phyloP scores from a whole-genome alignment of 1,140 invertebrate species.

The Panagrolaimus sp. region DNA sequence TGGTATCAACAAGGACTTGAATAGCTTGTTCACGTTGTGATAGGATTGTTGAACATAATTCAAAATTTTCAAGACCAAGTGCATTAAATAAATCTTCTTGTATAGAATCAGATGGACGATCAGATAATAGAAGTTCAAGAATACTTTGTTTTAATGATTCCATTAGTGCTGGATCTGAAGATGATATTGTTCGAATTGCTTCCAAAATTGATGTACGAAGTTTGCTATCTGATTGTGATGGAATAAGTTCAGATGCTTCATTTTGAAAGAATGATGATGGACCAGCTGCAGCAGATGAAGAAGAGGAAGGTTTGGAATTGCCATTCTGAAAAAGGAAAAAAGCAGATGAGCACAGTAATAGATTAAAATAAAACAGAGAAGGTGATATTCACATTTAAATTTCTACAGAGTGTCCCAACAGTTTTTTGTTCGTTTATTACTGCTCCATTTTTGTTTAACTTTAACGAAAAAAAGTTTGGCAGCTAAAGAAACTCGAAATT shows the following conservation, averaged over 20 bases:
- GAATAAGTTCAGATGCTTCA: no score
- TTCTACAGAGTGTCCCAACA: no score
- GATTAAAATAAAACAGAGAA: no score
- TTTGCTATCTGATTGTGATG: neutral
- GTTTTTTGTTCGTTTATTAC: no score
- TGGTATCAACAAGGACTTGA: neutral
- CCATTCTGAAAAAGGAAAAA: no score
- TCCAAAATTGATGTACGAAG: neutral
- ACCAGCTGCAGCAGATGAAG: neutral
- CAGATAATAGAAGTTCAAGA: slow-evolving; percentile 16
- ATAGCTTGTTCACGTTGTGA: neutral
- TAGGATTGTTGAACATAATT: slow-evolving; percentile 8
- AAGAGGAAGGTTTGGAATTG: no score
- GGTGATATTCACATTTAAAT: no score
- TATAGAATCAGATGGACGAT: slow-evolving; percentile 15
- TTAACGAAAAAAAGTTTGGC: no score
- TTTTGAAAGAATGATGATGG: neutral
- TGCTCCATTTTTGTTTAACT: no score
- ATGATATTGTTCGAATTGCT: neutral
- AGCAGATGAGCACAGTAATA: no score
- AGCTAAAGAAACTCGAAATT: no score
- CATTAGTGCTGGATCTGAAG: neutral
- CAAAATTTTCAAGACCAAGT: slow-evolving; percentile 5
- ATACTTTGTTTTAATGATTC: slow-evolving; percentile 6
- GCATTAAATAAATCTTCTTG: slow-evolving; percentile 23